Evolutionary conservation across 2,113 vertebrate species (phyloP), one percentile per base, ranked within the genome.

Genomic region (Microcebus tavaratra): DNA sequence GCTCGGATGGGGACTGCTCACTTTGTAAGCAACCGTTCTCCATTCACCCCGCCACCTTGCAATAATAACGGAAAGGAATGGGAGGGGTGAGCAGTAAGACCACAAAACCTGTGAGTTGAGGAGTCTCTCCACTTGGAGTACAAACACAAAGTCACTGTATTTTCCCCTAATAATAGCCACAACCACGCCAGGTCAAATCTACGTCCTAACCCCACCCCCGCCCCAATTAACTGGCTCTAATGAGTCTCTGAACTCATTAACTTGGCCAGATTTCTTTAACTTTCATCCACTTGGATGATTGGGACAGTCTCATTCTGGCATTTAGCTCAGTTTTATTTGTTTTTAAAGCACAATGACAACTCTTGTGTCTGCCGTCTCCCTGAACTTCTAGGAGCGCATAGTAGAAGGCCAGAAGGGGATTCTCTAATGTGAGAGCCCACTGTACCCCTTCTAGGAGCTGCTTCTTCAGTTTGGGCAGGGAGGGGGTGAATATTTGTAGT

Each of bases 41-140:
- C 2, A 1, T 53, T 59, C 13, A 12, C 1, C 1, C 2, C 13
- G 78, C 50, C 21, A 27, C 15, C 55, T 25, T n/a, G 31, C 39
- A 48, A 13, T 9, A 23, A 29, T 25, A 13, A 21, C 63, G 31
- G 13, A 34, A 10, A 78, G 59, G 25, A 25, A 29, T 20, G 1
- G 20, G 2, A 31, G 31, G 15, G 36, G 10, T 5, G 2, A 36
- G 59, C 34, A 48, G 8, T 29, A 25, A n/a, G 27, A 36, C 4
- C 1, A 2, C 8, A 2, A 2, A 9, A 59, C 25, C 42, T 50
- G 14, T 20, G 21, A 42, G n/a, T 1, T 4, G 17, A n/a, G 7
- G 39, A 57, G 18, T 36, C 45, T 36, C 45, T 65, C 17, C 76
- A 6, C 29, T 29, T 42, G 9, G n/a, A 63, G 20, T 82, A 21